Conservation (phyloP, 2,888 invertebrate genomes). For the Epinotia demarniana region DNA sequence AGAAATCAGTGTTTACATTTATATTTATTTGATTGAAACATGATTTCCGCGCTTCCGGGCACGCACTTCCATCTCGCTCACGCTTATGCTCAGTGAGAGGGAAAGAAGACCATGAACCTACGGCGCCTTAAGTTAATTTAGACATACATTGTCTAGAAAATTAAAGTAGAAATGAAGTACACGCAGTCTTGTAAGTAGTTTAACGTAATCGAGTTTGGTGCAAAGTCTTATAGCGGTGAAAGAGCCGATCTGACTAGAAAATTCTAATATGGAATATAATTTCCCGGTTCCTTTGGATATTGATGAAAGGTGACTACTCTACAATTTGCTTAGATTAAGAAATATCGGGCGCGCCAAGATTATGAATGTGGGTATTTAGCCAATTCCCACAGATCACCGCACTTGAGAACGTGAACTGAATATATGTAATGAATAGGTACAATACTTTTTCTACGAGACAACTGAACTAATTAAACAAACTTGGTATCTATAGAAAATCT, state of each 20-base stretch:
- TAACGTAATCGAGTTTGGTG: background rate
- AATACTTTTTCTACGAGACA: too few relatives aligned
- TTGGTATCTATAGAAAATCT: too few relatives aligned
- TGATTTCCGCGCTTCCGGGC: too few relatives aligned
- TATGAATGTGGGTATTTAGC: background rate
- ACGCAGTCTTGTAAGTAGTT: slow-evolving; percentile 16
- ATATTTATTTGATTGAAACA: too few relatives aligned
- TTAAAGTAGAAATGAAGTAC: background rate
- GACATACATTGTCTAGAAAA: slow-evolving; percentile 14
- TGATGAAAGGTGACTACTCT: background rate
- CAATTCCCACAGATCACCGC: background rate
- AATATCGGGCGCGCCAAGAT: background rate
- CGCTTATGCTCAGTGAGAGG: too few relatives aligned
- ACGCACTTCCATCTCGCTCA: too few relatives aligned
- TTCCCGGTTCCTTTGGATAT: slow-evolving; percentile 10
- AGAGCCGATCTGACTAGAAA: background rate
- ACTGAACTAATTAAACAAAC: too few relatives aligned
- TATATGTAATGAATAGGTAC: too few relatives aligned
- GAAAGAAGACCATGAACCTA: too few relatives aligned
- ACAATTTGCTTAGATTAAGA: background rate
- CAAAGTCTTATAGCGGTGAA: background rate
- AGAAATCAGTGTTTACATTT: too few relatives aligned
- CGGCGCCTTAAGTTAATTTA: slow-evolving; percentile 14
- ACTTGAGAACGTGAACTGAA: too few relatives aligned
- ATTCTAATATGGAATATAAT: slow-evolving; percentile 7